These are phyloP conservation scores for Peromyscus melanophrys DNA, from an alignment of 2,797 vertebrate species.

Conservation along the genomic window DNA sequence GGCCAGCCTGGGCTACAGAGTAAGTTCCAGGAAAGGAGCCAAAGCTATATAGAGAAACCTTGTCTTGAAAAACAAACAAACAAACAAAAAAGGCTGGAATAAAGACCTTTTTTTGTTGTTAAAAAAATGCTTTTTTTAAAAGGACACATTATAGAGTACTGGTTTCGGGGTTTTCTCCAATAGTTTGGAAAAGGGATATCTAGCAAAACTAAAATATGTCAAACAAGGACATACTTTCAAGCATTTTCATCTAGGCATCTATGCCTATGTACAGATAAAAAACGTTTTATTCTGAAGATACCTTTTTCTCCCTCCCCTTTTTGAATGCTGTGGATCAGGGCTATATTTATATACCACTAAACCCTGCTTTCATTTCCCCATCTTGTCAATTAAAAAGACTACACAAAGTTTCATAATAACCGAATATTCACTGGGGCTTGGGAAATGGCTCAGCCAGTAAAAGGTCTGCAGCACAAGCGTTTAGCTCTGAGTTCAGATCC, in stretches of 20 bases:
- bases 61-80: neutral
- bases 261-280: neutral
- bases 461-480: neutral
- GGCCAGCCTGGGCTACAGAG: too few relatives aligned
- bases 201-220: conserved; percentile 54
- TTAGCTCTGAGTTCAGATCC: neutral
- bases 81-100: neutral
- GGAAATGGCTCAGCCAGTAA: neutral
- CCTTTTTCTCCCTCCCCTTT: neutral
- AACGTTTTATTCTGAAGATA: neutral
- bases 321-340: neutral
- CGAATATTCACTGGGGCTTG: neutral
- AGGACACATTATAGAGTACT: neutral
- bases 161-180: neutral
- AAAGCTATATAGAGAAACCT: too few relatives aligned
- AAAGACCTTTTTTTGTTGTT: neutral
- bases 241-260: conserved; percentile 30
- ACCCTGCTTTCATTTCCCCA: neutral
- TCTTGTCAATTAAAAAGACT: neutral
- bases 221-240: conserved; percentile 57
- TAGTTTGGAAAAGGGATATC: conserved; percentile 39
- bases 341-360: neutral
- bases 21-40: too few relatives aligned
- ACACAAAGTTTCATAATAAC: conserved; percentile 20
- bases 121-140: neutral